These are phyloP conservation scores for Drosophila lowei DNA, from an alignment of 1,140 invertebrate species.

Conservation along the genomic window DNA sequence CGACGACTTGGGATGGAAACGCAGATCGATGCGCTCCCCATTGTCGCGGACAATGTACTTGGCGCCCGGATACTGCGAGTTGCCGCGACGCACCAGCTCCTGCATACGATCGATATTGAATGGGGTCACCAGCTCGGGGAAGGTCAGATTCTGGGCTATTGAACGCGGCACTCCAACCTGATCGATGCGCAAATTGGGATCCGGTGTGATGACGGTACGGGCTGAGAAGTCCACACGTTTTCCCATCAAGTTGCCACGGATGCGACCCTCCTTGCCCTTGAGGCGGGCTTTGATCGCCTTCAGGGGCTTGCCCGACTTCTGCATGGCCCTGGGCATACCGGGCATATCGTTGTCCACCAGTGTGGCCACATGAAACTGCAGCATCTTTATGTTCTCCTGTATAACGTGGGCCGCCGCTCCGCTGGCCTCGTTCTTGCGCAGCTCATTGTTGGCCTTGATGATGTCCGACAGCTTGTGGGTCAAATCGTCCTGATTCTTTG, in stretches of 20 bases:
- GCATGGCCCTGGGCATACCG: constrained; percentile 97
- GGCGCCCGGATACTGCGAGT: constrained; percentile 98
- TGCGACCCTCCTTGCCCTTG: constrained; percentile 98
- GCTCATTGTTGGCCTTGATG: constrained; percentile 99
- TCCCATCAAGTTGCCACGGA: constrained; percentile 99
- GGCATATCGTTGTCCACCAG: constrained; percentile 99
- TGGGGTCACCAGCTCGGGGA: constrained; percentile 99
- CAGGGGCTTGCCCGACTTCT: constrained; percentile 99
- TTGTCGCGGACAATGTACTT: constrained; percentile 99
- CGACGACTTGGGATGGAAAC: constrained; percentile 99
- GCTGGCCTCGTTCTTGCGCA: constrained; percentile 96
- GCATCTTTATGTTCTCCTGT: constrained; percentile 97
- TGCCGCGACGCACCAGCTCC: constrained; percentile 96
- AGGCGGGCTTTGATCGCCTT: constrained; percentile 97
- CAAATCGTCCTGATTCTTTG: constrained; percentile 99
- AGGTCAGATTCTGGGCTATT: constrained; percentile 99
- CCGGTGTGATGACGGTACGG: constrained; percentile 99
- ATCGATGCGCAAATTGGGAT: constrained; percentile 99
- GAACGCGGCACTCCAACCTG: constrained; percentile 99
- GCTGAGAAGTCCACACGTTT: constrained; percentile 99
- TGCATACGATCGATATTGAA: constrained; percentile 99
- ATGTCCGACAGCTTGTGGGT: constrained; percentile 99
- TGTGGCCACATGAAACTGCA: constrained; percentile 99
- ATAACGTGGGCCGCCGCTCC: constrained; percentile 99
- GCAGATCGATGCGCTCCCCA: constrained; percentile 98